Percentiles rank a stretch among this genome's conserved stretches.
phyloP scores from a whole-genome alignment of 2,888 invertebrate species.

The Hipparchia semele region DNA sequence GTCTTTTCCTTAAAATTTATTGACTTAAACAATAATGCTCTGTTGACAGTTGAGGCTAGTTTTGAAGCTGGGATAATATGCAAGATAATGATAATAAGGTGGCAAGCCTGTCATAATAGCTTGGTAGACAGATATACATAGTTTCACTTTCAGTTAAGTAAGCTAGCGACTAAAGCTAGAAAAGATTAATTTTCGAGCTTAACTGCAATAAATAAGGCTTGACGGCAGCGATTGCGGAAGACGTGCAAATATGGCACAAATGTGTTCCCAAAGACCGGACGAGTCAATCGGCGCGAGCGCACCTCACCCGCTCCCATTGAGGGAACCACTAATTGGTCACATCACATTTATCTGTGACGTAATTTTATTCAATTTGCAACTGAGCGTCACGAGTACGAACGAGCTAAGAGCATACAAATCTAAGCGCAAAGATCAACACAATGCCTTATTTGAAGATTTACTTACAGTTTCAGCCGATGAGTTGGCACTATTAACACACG shows the following conservation, averaged over 20 bases:
- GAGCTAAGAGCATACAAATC: constrained; percentile 20
- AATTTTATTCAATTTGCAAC: constrained; percentile 42
- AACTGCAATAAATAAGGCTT: constrained; percentile 12
- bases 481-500: constrained; percentile 53
- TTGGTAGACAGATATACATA: too few relatives aligned
- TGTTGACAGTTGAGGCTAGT: too few relatives aligned
- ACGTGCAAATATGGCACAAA: constrained; percentile 53
- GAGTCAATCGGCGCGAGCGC: constrained; percentile 72
- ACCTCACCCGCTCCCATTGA: constrained; percentile 65
- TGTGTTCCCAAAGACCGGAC: constrained; percentile 68
- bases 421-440: constrained; percentile 19
- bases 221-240: constrained; percentile 66
- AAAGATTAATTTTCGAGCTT: too few relatives aligned
- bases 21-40: background rate
- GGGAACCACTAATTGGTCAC: constrained; percentile 62
- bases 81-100: too few relatives aligned
- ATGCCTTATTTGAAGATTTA: constrained; percentile 43
- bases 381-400: constrained; percentile 20
- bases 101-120: too few relatives aligned
- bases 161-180: too few relatives aligned
- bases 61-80: too few relatives aligned
- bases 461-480: constrained; percentile 44
- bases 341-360: constrained; percentile 46
- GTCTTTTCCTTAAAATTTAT: background rate
- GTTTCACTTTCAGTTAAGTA: too few relatives aligned